A percentile compares a stretch with the other conserved stretches of the same genome.
Conservation (phyloP, 2,113 vertebrate genomes). For the Elachura formosa region DNA sequence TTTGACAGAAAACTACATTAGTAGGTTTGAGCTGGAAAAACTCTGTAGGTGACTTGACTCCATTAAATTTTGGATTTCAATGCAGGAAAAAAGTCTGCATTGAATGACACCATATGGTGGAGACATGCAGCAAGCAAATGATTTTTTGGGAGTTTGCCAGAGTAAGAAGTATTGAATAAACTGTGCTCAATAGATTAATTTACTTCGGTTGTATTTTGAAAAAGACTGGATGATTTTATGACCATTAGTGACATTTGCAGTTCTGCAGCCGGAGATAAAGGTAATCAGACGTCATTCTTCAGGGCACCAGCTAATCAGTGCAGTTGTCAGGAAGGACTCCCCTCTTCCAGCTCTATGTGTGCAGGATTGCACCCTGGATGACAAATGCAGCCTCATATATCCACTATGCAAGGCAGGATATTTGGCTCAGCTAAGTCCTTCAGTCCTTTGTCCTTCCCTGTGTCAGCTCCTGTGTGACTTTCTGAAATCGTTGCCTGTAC, state of each 20-base stretch:
- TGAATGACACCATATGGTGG: constrained; percentile 64
- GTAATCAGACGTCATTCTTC: constrained; percentile 61
- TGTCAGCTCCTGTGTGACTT: background rate
- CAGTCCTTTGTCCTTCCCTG: background rate
- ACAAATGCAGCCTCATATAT: constrained; percentile 25
- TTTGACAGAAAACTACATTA: constrained; percentile 13
- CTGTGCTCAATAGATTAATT: constrained; percentile 58
- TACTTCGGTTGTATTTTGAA: constrained; percentile 46
- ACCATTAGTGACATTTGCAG: constrained; percentile 55
- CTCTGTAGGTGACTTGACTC: constrained; percentile 18
- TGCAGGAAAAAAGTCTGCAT: constrained; percentile 10
- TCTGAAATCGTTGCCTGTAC: background rate
- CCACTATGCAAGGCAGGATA: background rate
- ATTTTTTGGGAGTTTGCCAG: constrained; percentile 58
- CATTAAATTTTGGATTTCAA: constrained; percentile 23
- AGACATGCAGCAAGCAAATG: constrained; percentile 55
- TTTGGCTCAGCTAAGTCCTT: background rate
- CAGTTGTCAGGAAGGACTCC: constrained; percentile 28
- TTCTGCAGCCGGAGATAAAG: constrained; percentile 55
- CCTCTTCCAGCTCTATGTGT: constrained; percentile 6
- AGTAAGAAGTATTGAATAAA: constrained; percentile 57
- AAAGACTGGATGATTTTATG: constrained; percentile 54
- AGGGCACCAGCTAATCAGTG: constrained; percentile 53
- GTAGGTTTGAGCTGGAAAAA: constrained; percentile 14
- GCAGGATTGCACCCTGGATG: background rate